Evolutionary conservation across 2,888 invertebrate genomes (phyloP), one percentile per base, ranked within the genome.

Genomic region (Ferdinandea cuprea): DNA sequence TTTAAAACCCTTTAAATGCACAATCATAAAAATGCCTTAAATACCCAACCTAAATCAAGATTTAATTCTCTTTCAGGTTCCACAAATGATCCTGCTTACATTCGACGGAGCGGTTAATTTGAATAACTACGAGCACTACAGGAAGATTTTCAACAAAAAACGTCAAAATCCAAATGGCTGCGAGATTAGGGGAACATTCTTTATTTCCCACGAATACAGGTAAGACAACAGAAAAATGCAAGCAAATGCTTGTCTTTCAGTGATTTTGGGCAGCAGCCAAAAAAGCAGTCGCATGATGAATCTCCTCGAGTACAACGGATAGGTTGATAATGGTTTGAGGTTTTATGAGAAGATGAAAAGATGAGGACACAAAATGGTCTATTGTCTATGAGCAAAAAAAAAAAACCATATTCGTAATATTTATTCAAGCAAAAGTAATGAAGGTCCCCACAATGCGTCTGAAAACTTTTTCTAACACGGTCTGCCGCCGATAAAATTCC

Each of bases 91-190:
- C 87, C 91, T 98, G 88, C 91, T 98, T 87, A 97, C 98, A 42
- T 97, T 98, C 90, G 98, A 98, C 90, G 98, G 98, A 61, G 98
- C 97, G 21, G 94, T 98, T 86, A 98, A 98, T 91, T 93, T 96
- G 88, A 97, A 97, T 90, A 98, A 98, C 91, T 97, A 94, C 90
- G 95, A 96, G 84, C 94, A 95, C 88, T 98, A 98, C 91, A 94
- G 93, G 89, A 95, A 95, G 91, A 96, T 98, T 68, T 96, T 98
- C 90, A 93, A 94, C 88, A 94, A 93, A 78, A 94, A 95, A 89
- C 92, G 96, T 86, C 93, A 94, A 88, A 98, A 98, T 92, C 96
- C 97, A 50, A 98, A 98, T 89, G 96, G 96, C 13, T 98, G 98
- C 88, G 93, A 95, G 13, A 95, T 98, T 86, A 94, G 93, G 86